These are phyloP conservation scores for Akabosia matsudoensis DNA, from an alignment of 1,140 invertebrate genomes.

Conservation along the genomic window DNA sequence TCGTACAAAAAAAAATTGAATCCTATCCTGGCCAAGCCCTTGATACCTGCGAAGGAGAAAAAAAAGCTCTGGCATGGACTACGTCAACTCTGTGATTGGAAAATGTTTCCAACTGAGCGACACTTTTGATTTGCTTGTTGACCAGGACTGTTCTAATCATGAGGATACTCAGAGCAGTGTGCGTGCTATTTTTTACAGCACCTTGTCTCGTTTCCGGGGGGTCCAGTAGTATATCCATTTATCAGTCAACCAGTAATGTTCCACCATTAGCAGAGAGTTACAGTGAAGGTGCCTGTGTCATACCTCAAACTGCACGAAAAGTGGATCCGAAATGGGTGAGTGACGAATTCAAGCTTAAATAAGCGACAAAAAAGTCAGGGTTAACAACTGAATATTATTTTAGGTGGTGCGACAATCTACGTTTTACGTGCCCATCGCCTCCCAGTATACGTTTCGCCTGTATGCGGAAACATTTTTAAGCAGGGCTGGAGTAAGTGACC, in stretches of 20 bases:
- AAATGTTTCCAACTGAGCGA: no score
- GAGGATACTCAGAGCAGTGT: no score
- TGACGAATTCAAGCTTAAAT: no score
- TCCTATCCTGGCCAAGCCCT: no score
- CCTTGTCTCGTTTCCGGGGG: neutral
- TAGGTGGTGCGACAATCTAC: constrained; percentile 4
- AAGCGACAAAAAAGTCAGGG: no score
- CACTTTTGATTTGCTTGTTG: no score
- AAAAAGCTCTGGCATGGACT: no score
- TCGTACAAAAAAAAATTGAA: no score
- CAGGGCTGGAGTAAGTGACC: neutral
- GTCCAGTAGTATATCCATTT: neutral
- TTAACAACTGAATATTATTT: neutral
- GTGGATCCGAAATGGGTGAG: constrained; percentile 1
- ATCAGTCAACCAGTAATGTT: neutral
- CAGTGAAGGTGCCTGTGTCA: neutral
- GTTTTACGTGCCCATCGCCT: constrained; percentile 5
- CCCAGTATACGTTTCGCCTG: neutral
- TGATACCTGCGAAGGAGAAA: no score
- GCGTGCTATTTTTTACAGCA: neutral
- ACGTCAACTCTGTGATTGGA: no score
- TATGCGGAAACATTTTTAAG: neutral
- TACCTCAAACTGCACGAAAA: constrained; percentile 1
- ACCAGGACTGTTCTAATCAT: no score
- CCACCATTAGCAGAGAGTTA: constrained; percentile 7